Evolutionary conservation across 2,113 vertebrate genomes (phyloP), one percentile per base, ranked within the genome.

Genomic region (Pristiophorus japonicus): DNA sequence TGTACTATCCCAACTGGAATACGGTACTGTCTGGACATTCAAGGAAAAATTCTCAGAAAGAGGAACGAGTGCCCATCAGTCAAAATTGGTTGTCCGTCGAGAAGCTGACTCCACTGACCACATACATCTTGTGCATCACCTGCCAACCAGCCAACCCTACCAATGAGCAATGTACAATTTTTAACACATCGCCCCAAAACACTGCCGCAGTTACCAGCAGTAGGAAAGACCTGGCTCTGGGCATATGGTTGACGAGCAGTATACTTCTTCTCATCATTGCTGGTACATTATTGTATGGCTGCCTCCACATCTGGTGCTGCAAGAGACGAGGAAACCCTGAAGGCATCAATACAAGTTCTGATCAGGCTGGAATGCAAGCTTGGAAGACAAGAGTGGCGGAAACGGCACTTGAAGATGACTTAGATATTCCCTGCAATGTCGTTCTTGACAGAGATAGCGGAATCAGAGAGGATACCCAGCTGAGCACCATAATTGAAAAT

Each of bases 1-100:
- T 98, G 98, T 98, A 99, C 96, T 98, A 98, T 96, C 98, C 98
- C 16, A 98, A 98, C 97, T 98, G 98, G 98, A 98, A 98, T 97
- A 98, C 97, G 4, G n/a, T n/a, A n/a, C n/a, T n/a, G n/a, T 97
- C 97, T 90, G 97, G 97, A 90, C 98, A 98, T 96, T 98, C 98
- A 0, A 97, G 97, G 75, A 98, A 98, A 96, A 98, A 96, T 94
- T 98, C 98, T 95, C 97, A 98, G 96, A 97, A 97, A 34, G 98
- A 99, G 96, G 98, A 98, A 65, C 97, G 98, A 92, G 98, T 99
- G 95, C 98, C 98, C 0, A 96, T 97, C 66, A 98, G 97, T 42
- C 98, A 97, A 94, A 98, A 98, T 90, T 97, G 97, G 94, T 97
- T 98, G 0, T 95, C 98, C 85, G 96, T 99, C 12, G 97, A 97